Evolutionary conservation across 2,888 invertebrate genomes (phyloP), one percentile per base, ranked within the genome.

Genomic region (Nomada lathburiana): DNA sequence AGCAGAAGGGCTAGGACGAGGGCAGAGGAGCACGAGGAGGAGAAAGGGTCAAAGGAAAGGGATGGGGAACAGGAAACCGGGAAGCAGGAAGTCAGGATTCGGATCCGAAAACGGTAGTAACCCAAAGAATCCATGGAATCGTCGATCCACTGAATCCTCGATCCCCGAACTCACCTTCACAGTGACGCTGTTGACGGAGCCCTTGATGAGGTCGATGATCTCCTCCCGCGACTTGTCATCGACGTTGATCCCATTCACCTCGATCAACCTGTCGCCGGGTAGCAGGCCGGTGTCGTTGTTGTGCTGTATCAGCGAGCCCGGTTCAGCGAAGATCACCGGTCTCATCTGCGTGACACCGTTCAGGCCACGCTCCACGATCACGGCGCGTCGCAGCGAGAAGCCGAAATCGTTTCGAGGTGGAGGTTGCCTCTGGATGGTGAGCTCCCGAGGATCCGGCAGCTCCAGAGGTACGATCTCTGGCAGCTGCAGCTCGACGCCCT

Each of bases 261-360:
- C 98, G 87, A 99, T 94, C 44, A 99, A 95, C 89, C 98, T 96
- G 94, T 99, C 99, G 7, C 99, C 99, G n/a, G 99, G 99, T 78
- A 99, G 94, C 36, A 99, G 95, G 5, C 98, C 98, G 10, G 97
- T 98, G 87, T 97, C 97, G 86, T 94, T 94, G 86, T 94, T 94
- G 85, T 94, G 94, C 85, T 95, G 95, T 86, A 96, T 95, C 79
- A 97, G 96, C 16, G 97, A 96, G 16, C 98, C 98, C 0, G 98
- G 98, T 93, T 98, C 98, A 16, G 98, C 98, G 91, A 98, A 97
- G 86, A 98, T 97, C 36, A 98, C 98, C 73, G 97, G 96, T 89
- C 95, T 96, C 94, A 95, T 95, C 73, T 92, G 92, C 64, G 95
- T 95, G 86, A 96, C 94, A 52, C 93, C 94, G 94, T 95, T 92